phyloP scores from a whole-genome alignment of 1,140 invertebrate genomes.

The Danaus plexippus region DNA sequence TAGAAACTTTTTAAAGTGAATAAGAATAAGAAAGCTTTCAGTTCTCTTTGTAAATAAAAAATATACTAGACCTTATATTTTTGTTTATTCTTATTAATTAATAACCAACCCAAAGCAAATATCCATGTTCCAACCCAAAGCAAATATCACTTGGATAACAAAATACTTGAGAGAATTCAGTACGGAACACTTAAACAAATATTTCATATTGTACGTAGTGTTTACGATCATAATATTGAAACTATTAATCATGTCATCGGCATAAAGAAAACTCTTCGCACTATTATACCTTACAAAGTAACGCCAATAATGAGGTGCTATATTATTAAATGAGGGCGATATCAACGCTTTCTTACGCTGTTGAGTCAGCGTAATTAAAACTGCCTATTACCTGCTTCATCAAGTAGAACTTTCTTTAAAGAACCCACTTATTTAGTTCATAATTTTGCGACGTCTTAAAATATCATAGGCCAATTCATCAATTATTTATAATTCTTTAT shows the following conservation, averaged over 20 bases:
- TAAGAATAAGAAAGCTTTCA: slow-evolving; percentile 3
- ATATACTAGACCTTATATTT: too few relatives aligned
- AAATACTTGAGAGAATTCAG: too few relatives aligned
- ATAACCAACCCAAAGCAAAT: neutral
- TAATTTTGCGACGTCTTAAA: slow-evolving; percentile 2
- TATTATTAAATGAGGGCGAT: slow-evolving; percentile 2
- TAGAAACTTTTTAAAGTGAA: slow-evolving; percentile 9
- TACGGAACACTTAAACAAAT: slow-evolving; percentile 2
- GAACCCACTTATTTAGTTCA: slow-evolving; percentile 1
- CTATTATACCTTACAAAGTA: slow-evolving; percentile 2
- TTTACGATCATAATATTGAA: slow-evolving; percentile 5
- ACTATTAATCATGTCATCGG: slow-evolving; percentile 7
- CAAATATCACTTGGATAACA: too few relatives aligned
- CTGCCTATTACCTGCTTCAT: slow-evolving; percentile 5
- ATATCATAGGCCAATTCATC: slow-evolving; percentile 4
- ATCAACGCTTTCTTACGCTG: slow-evolving; percentile 5
- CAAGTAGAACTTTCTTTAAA: neutral
- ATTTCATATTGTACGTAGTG: neutral
- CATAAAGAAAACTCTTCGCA: slow-evolving; percentile 1
- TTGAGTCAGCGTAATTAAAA: slow-evolving; percentile 13
- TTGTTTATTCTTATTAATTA: neutral
- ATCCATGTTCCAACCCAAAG: too few relatives aligned
- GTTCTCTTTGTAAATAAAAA: neutral
- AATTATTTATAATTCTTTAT: neutral
- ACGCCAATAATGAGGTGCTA: slow-evolving; percentile 1